phyloP scores from a whole-genome alignment of 2,113 vertebrate genomes.

The Neoarius graeffei region DNA sequence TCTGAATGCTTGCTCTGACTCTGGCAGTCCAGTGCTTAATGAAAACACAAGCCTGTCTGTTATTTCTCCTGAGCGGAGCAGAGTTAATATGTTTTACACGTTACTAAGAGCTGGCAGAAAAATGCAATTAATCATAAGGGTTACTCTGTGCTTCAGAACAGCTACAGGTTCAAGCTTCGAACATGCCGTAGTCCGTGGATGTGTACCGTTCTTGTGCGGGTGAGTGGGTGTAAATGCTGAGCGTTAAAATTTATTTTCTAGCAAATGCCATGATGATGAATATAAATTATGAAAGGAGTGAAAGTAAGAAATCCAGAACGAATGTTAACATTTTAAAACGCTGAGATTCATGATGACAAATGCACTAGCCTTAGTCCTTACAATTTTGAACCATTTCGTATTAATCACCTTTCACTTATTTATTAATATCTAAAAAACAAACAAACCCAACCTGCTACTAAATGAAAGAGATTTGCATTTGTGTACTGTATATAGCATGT shows the following conservation, averaged over 20 bases:
- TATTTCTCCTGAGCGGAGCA: slow-evolving; percentile 64
- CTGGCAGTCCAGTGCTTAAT: slow-evolving; percentile 63
- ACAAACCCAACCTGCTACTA: not conserved
- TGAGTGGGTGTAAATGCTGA: slow-evolving; percentile 39
- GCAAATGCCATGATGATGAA: slow-evolving; percentile 1
- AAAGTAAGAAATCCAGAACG: slow-evolving; percentile 2
- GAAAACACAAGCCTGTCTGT: slow-evolving; percentile 65
- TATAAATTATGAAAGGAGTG: slow-evolving; percentile 26
- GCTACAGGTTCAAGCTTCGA: slow-evolving; percentile 59
- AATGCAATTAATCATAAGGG: slow-evolving; percentile 69
- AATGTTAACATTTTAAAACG: not conserved
- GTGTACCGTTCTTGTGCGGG: slow-evolving; percentile 22
- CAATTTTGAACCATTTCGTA: not conserved
- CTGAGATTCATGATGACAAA: not conserved
- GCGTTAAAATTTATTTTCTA: slow-evolving; percentile 41
- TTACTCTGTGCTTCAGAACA: slow-evolving; percentile 63
- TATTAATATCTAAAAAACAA: not conserved
- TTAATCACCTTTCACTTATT: not conserved
- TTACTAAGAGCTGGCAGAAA: slow-evolving; percentile 71
- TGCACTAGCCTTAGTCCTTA: not conserved
- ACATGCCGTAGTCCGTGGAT: slow-evolving; percentile 39
- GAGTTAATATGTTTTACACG: slow-evolving; percentile 74
- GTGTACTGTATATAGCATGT: slow-evolving; percentile 40
- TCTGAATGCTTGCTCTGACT: slow-evolving; percentile 65
- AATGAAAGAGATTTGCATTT: slow-evolving; percentile 21